These are phyloP conservation scores for Tetramorium simillimum DNA, from an alignment of 1,140 invertebrate genomes.

Conservation along the genomic window DNA sequence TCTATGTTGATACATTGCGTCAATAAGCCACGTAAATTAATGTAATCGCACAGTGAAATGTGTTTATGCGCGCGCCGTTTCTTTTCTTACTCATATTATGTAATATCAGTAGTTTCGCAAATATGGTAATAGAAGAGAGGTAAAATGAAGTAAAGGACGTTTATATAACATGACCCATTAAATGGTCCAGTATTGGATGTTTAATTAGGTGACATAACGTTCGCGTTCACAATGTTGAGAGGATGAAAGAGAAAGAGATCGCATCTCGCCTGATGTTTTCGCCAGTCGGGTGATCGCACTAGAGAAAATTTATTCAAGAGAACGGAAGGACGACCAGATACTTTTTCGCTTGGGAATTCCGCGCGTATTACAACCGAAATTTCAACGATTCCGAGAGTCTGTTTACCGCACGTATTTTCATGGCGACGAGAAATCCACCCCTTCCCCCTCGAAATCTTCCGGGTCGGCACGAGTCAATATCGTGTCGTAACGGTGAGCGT, in stretches of 20 bases:
- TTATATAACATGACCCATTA: not conserved
- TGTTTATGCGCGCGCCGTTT: not conserved
- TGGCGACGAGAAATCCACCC: slow-evolving; percentile 16
- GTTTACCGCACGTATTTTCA: slow-evolving; percentile 63
- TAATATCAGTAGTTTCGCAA: slow-evolving; percentile 18
- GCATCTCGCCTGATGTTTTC: not conserved
- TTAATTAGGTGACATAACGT: slow-evolving; percentile 1
- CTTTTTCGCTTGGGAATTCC: not conserved
- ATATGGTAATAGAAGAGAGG: not conserved
- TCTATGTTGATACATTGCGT: not conserved
- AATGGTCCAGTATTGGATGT: not conserved
- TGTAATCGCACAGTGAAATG: not conserved
- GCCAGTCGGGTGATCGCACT: not conserved
- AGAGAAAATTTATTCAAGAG: slow-evolving; percentile 33
- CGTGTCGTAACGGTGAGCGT: slow-evolving; percentile 59
- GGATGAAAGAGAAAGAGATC: not conserved
- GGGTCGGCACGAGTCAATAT: slow-evolving; percentile 56
- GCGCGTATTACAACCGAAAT: slow-evolving; percentile 46
- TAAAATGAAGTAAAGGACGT: not conserved
- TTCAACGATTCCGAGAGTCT: slow-evolving; percentile 25
- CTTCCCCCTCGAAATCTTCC: not conserved
- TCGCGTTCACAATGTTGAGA: not conserved
- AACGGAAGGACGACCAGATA: not conserved
- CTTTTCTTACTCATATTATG: not conserved
- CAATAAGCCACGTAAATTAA: not conserved